Evolutionary conservation across 2,113 vertebrate species (phyloP).

Genomic region (Sturnira hondurensis): DNA sequence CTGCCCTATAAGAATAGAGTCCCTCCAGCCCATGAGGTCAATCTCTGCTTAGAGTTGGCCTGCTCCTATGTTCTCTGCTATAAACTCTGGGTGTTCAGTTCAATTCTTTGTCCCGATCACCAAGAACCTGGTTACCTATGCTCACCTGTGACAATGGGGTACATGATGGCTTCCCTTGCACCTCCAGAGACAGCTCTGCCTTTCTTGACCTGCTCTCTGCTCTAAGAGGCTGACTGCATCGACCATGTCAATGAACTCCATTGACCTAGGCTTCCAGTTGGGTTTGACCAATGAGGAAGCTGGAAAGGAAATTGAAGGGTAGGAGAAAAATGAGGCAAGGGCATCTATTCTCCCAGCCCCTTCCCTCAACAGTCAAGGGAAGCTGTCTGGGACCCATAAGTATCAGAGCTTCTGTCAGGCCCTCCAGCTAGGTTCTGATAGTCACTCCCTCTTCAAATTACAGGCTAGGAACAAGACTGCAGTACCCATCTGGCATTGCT

Average conservation of each 20-base stretch:
- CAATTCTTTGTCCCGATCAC: too few relatives aligned
- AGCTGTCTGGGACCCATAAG: background rate
- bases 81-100: too few relatives aligned
- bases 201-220: background rate
- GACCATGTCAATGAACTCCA: background rate
- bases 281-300: background rate
- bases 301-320: background rate
- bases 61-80: too few relatives aligned
- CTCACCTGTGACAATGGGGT: too few relatives aligned
- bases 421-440: background rate
- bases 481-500: background rate
- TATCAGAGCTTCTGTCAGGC: background rate
- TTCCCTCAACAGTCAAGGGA: background rate
- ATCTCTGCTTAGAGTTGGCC: too few relatives aligned
- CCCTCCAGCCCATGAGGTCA: too few relatives aligned
- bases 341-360: background rate
- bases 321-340: background rate
- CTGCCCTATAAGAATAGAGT: too few relatives aligned
- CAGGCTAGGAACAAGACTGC: background rate
- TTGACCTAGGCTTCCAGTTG: background rate
- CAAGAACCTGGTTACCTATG: too few relatives aligned
- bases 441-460: background rate
- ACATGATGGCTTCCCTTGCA: accelerated
- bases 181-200: background rate
- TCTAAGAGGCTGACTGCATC: background rate